Evolutionary conservation across 2,113 vertebrate species (phyloP).

Genomic region (Larimichthys crocea): DNA sequence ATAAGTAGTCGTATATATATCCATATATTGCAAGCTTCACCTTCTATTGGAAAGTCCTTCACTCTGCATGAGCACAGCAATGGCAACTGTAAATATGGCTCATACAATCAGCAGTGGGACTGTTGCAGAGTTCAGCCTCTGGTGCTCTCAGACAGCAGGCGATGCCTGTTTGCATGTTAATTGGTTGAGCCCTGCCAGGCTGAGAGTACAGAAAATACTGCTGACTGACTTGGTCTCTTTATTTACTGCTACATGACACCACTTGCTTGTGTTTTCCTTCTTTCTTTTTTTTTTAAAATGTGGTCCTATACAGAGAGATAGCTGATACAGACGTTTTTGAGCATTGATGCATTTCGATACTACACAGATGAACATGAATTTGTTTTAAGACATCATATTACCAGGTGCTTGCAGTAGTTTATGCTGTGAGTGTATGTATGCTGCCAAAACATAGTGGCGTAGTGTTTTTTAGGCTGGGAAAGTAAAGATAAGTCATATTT

Average conservation of each 20-base stretch:
- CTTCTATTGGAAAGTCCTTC: slow-evolving; percentile 2
- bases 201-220: slow-evolving; percentile 30
- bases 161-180: slow-evolving; percentile 59
- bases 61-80: not conserved
- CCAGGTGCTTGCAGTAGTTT: not conserved
- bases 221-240: slow-evolving; percentile 42
- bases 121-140: slow-evolving; percentile 34
- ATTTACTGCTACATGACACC: slow-evolving; percentile 47
- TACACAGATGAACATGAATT: not conserved
- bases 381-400: not conserved
- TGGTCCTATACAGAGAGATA: not conserved
- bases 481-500: slow-evolving; percentile 9
- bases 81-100: slow-evolving; percentile 38
- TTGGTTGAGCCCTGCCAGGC: slow-evolving; percentile 16
- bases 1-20: not conserved
- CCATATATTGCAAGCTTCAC: not conserved
- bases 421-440: not conserved
- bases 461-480: not conserved
- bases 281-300: not conserved
- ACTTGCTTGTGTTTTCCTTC: slow-evolving; percentile 14
- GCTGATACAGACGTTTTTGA: not conserved
- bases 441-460: not conserved
- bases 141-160: slow-evolving; percentile 34
- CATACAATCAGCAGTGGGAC: slow-evolving; percentile 27
- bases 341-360: not conserved